Evolutionary conservation across 2,113 vertebrate genomes (phyloP), one percentile per base, ranked within the genome.

Genomic region (Chloropsis hardwickii): DNA sequence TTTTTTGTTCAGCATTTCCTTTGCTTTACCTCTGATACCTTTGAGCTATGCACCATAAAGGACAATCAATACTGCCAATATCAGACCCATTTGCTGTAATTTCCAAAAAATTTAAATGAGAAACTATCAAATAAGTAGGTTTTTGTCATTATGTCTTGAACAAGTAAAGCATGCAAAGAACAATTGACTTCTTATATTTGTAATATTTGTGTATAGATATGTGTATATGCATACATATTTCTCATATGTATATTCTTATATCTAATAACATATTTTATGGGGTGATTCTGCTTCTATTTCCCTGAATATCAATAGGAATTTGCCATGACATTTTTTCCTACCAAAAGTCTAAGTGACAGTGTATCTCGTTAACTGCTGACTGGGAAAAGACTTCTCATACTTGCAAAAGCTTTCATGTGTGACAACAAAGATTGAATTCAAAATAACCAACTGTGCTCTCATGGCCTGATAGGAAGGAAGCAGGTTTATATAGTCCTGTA

Each of bases 41-140:
- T 92, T 90, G 91, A 95, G 80, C 94, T 94, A 29, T 82, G 88
- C 44, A 39, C 77, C 44, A 57, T 83, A 85, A 84, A 89, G 60
- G 84, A 78, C n/a, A 93, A 96, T 98, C 97, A 95, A 64, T 97
- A 81, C 60, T 95, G 84, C 94, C 71, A 87, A 82, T 97, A 95
- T 92, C 89, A 89, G 83, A 66, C 73, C 60, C 56, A 86, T 97
- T 60, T 96, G 66, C 45, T 81, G 61, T 90, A 82, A 92, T 81
- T 96, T 81, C 82, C 10, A 81, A 94, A 91, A 97, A 92, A 93
- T 29, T 33, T 76, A 57, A 72, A 88, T 60, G 37, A 76, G 37
- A 58, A 93, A 48, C 65, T 69, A 60, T 51, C 39, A 40, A 72
- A 72, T 92, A 84, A 93, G 39, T 83, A 82, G 27, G 5, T 3